Percentiles rank a stretch among this genome's conserved stretches.
phyloP scores from a whole-genome alignment of 2,888 invertebrate species.

The Aporophyla lueneburgensis region DNA sequence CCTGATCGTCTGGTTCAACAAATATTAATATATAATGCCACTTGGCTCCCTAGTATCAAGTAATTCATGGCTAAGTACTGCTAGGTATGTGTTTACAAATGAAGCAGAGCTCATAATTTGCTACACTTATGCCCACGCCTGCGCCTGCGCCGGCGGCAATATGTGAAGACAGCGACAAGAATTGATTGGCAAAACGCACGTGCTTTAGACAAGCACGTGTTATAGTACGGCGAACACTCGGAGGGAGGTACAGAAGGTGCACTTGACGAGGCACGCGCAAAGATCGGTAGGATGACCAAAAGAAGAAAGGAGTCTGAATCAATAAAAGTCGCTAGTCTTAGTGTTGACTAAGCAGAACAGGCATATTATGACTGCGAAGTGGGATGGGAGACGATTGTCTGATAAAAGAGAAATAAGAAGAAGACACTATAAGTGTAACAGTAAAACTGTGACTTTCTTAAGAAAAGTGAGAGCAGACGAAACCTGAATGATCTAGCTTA shows the following conservation, averaged over 20 bases:
- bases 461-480: too few relatives aligned
- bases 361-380: background rate
- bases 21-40: background rate
- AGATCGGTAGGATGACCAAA: background rate
- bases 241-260: background rate
- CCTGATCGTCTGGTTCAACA: background rate
- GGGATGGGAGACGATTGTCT: too few relatives aligned
- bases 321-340: background rate
- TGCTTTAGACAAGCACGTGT: conserved; percentile 38
- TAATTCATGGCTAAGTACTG: background rate
- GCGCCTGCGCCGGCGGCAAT: conserved; percentile 12
- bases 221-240: background rate
- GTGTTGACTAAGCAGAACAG: background rate
- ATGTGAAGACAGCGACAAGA: conserved; percentile 27
- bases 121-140: conserved; percentile 18
- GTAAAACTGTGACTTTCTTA: too few relatives aligned
- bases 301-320: background rate
- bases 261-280: background rate
- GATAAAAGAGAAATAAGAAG: background rate
- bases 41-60: background rate
- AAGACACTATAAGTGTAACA: background rate
- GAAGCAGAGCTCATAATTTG: conserved; percentile 18
- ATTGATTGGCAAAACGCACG: conserved; percentile 42
- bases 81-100: conserved; percentile 13
- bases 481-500: background rate